phyloP scores from a whole-genome alignment of 2,113 vertebrate genomes.

The Budorcas taxicolor region DNA sequence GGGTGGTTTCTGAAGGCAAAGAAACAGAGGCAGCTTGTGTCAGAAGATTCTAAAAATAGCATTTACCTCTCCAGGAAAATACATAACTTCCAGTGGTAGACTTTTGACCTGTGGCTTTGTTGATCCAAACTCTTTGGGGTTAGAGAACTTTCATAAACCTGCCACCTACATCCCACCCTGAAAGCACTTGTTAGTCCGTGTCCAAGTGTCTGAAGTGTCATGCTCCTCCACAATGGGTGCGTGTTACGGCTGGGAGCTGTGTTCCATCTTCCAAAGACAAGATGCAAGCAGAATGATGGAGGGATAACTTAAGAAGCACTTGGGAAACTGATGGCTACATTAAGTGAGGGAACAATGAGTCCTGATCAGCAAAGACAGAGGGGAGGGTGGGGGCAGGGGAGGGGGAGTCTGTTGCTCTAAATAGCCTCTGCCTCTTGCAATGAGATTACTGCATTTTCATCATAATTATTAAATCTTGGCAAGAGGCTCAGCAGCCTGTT shows the following conservation, averaged over 20 bases:
- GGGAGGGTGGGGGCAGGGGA: not conserved
- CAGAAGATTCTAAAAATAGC: not conserved
- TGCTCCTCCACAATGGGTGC: constrained; percentile 1
- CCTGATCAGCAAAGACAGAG: constrained; percentile 28
- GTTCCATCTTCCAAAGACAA: constrained; percentile 51
- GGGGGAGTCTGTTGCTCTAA: not conserved
- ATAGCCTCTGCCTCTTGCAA: constrained; percentile 5
- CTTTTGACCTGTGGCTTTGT: constrained; percentile 15
- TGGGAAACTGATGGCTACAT: not conserved
- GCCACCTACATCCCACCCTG: constrained; percentile 21
- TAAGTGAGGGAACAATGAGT: not conserved
- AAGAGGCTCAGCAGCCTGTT: constrained; percentile 24
- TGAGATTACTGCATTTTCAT: not conserved
- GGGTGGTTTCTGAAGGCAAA: not conserved
- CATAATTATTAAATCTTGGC: not conserved
- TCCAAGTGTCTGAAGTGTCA: constrained; percentile 55
- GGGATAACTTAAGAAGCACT: constrained; percentile 42
- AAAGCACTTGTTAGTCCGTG: constrained; percentile 10
- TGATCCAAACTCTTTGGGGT: not conserved
- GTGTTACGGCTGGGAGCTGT: not conserved
- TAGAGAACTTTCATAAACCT: constrained; percentile 53
- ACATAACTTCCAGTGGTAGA: not conserved
- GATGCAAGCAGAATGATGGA: constrained; percentile 49
- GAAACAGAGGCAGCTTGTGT: not conserved
- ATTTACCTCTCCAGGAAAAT: not conserved